These are phyloP conservation scores for Bicyclus anynana DNA, from an alignment of 1,140 invertebrate genomes.

Conservation along the genomic window DNA sequence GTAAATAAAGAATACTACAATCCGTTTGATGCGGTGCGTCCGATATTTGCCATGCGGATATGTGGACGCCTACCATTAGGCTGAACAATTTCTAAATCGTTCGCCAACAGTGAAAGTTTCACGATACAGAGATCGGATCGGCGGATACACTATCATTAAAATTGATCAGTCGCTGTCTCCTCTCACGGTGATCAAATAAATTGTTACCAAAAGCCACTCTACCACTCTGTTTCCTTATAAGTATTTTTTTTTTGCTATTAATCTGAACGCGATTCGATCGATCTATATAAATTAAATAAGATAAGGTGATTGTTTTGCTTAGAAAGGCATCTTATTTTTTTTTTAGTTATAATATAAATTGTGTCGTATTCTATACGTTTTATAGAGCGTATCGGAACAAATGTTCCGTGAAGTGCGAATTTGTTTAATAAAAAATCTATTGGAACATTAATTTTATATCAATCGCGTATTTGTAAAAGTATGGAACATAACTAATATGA, in stretches of 20 bases:
- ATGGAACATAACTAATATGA: too few species aligned
- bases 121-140: conserved; percentile 3
- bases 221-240: neutral
- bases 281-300: too few species aligned
- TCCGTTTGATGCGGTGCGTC: too few species aligned
- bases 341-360: neutral
- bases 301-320: neutral
- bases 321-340: neutral
- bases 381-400: neutral
- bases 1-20: too few species aligned
- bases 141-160: conserved; percentile 11
- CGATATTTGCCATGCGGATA: too few species aligned
- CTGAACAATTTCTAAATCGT: conserved; percentile 10
- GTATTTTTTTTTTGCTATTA: too few species aligned
- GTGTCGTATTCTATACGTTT: neutral
- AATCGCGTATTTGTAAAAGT: too few species aligned
- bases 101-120: conserved; percentile 7
- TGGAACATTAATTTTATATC: neutral
- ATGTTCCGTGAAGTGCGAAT: neutral
- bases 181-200: conserved; percentile 2
- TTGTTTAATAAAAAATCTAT: neutral
- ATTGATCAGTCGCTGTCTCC: conserved; percentile 11
- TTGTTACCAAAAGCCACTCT: neutral
- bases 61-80: too few species aligned
- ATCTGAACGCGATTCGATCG: too few species aligned